phyloP scores from a whole-genome alignment of 1,140 invertebrate species.

The Diorhabda elongata region DNA sequence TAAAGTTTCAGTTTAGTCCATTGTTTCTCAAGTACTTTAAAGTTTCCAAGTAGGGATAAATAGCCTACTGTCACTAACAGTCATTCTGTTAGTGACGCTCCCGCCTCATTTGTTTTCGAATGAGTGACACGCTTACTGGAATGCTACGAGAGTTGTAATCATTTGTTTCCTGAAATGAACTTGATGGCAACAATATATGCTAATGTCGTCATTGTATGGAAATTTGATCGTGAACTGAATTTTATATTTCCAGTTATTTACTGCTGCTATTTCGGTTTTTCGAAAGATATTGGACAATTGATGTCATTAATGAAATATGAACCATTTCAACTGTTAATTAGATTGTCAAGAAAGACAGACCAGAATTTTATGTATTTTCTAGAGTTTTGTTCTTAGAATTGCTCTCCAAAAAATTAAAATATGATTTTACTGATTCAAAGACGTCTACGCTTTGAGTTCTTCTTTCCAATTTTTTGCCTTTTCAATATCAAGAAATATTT shows the following conservation, averaged over 20 bases:
- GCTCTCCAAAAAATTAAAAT: too few species aligned
- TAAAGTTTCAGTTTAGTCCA: conserved; percentile 1
- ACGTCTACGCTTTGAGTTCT: too few species aligned
- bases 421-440: too few species aligned
- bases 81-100: background rate
- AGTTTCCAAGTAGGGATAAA: background rate
- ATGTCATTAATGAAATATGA: too few species aligned
- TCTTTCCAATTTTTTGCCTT: too few species aligned
- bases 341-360: too few species aligned
- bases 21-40: conserved; percentile 1
- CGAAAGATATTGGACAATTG: too few species aligned
- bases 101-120: background rate
- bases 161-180: conserved; percentile 2
- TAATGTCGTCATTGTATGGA: background rate
- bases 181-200: conserved; percentile 2
- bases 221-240: background rate
- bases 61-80: background rate
- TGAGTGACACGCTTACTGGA: conserved; percentile 1
- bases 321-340: too few species aligned
- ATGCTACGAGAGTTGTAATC: conserved; percentile 1
- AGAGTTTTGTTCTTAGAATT: too few species aligned
- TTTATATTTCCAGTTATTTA: background rate
- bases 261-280: too few species aligned
- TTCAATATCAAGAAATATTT: too few species aligned
- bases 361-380: too few species aligned